These are phyloP conservation scores for Polietes domitor DNA, from an alignment of 2,888 invertebrate species.

Conservation along the genomic window DNA sequence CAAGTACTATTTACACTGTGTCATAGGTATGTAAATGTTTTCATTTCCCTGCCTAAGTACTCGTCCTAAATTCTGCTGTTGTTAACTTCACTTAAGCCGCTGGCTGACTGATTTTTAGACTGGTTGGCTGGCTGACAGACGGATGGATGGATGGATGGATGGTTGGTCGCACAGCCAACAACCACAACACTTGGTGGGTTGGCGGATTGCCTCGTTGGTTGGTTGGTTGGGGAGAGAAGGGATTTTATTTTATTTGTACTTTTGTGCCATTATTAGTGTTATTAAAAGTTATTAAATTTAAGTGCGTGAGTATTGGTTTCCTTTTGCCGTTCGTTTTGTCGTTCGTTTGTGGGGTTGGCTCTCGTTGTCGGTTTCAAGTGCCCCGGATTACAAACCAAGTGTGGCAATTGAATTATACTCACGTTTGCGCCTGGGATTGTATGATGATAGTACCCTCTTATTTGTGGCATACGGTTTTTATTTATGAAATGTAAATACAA, in stretches of 20 bases:
- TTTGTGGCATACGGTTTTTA: constrained; percentile 13
- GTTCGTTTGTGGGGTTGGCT: constrained; percentile 34
- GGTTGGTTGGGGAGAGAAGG: too few relatives aligned
- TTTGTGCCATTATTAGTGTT: constrained; percentile 68
- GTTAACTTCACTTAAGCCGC: constrained; percentile 41
- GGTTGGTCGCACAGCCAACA: neutral
- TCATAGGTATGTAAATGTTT: constrained; percentile 29
- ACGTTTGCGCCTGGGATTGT: constrained; percentile 42
- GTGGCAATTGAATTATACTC: constrained; percentile 63
- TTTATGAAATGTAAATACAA: constrained; percentile 65
- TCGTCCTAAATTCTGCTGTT: neutral
- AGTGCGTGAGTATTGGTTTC: constrained; percentile 63
- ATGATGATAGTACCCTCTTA: neutral
- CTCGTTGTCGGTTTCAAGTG: constrained; percentile 63
- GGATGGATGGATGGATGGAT: neutral
- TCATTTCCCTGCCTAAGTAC: neutral
- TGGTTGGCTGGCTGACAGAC: constrained; percentile 11
- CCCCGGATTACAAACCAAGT: constrained; percentile 63
- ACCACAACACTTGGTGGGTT: constrained; percentile 62
- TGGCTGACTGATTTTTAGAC: neutral
- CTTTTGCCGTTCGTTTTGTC: constrained; percentile 5
- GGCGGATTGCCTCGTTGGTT: too few relatives aligned
- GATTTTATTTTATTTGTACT: constrained; percentile 60
- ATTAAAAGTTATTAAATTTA: constrained; percentile 71
- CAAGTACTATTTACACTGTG: constrained; percentile 37